Conservation (phyloP, 1,140 invertebrate species). For the Ceratitis capitata region DNA sequence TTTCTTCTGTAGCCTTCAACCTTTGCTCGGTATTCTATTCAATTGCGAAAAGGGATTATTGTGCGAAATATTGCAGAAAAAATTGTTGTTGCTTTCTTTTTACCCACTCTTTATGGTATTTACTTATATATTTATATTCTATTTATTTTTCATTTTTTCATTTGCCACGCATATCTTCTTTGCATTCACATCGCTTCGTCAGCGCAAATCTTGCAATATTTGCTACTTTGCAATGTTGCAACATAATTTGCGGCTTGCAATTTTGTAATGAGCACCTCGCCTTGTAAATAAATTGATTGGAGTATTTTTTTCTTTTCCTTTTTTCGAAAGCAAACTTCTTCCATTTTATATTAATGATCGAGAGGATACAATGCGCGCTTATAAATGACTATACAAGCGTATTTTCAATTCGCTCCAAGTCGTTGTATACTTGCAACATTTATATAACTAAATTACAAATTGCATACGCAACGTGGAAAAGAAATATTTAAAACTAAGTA, state of each 20-base stretch:
- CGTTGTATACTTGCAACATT: background rate
- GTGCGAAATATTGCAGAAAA: background rate
- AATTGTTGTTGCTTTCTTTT: background rate
- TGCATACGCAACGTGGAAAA: no score
- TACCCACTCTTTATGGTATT: background rate
- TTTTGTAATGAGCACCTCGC: constrained; percentile 15
- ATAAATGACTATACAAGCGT: no score
- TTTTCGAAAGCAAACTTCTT: background rate
- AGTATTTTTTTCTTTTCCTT: background rate
- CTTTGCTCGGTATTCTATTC: background rate
- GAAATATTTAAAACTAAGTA: no score
- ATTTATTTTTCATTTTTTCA: background rate
- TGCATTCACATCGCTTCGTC: background rate
- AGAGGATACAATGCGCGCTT: no score
- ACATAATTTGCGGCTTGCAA: constrained; percentile 33
- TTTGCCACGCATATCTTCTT: background rate
- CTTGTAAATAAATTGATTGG: constrained; percentile 1
- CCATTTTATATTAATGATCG: background rate
- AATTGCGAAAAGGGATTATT: background rate
- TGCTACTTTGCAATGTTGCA: constrained; percentile 21
- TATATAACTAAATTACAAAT: background rate
- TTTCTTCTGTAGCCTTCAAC: background rate
- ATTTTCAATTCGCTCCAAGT: background rate
- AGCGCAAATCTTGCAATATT: background rate
- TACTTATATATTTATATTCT: background rate